Evolutionary conservation across 2,797 vertebrate species (phyloP), one percentile per base, ranked within the genome.

Genomic region (Betta splendens): DNA sequence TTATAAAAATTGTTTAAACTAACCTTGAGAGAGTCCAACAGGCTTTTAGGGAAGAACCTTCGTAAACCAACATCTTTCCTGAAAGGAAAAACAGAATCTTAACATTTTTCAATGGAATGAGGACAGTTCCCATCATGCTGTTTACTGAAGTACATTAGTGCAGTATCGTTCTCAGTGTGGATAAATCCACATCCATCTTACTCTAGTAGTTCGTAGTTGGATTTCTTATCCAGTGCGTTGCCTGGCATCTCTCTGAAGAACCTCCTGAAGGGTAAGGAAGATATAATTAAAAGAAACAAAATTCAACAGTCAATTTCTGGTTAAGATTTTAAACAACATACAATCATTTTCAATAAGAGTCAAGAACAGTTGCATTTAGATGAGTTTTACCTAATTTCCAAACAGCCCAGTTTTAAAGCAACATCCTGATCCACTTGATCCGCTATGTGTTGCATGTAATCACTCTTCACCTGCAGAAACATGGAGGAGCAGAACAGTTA

Each of bases 171-270:
- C 18, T 20, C 3, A 48, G 8, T 5, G 2, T n/a, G 16, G 9
- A 23, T 3, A 15, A 39, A 46, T 47, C 17, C 12, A 62, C 53
- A 57, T 21, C 5, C 26, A 22, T 93, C 94, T 96, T 90, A 99
- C 98, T 99, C 98, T 83, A 99, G 85, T 29, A 99, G 92, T 89
- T 99, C 98, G 67, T 98, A 99, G 91, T 99, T 99, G 5, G 97
- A 99, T 86, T 99, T 99, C 93, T 99, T 99, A 77, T 99, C 98
- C 49, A 99, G 90, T 1, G 98, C 97, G 5, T 98, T 99, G 68
- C 95, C 97, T 40, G 95, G 93, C 98, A 99, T 98, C 86, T 99
- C 96, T 87, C 94, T 93, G 79, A 99, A 99, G 23, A 96, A 98
- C 66, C 98, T 93, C 94, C 98, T 99, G 68, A 43, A 86, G 22